Conservation (phyloP, 2,888 invertebrate species). For the Ormyrus thymus region DNA sequence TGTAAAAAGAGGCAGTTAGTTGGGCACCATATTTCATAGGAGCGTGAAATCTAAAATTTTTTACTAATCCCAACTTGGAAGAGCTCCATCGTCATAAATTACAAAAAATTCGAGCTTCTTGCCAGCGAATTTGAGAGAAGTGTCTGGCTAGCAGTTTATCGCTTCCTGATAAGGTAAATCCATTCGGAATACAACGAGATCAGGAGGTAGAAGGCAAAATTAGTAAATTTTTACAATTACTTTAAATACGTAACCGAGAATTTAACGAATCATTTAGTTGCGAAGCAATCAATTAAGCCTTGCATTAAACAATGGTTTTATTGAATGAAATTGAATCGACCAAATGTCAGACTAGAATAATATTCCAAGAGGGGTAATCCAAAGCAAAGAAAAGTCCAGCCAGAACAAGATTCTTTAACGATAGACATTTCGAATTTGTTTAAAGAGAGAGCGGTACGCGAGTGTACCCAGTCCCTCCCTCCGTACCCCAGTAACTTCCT, state of each 20-base stretch:
- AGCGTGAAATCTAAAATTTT: not conserved
- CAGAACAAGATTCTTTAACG: not conserved
- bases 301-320: no score
- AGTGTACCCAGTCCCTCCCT: not conserved
- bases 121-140: conserved; percentile 20
- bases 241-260: no score
- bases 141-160: conserved; percentile 4
- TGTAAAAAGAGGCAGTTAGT: no score
- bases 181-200: no score
- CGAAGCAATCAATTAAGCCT: no score
- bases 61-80: not conserved
- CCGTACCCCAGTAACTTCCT: not conserved
- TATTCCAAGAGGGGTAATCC: no score
- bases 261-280: no score
- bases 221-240: no score
- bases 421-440: not conserved
- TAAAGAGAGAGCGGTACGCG: not conserved
- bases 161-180: no score
- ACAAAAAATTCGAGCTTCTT: conserved; percentile 16
- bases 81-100: conserved; percentile 2
- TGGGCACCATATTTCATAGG: not conserved
- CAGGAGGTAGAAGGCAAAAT: no score
- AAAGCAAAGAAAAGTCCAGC: not conserved
- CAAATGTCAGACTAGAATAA: no score
- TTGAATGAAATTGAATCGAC: no score